Percentiles rank a stretch among this genome's conserved stretches.
Evolutionary conservation across 2,113 vertebrate genomes (phyloP).

Genomic region (Anhinga rufa): DNA sequence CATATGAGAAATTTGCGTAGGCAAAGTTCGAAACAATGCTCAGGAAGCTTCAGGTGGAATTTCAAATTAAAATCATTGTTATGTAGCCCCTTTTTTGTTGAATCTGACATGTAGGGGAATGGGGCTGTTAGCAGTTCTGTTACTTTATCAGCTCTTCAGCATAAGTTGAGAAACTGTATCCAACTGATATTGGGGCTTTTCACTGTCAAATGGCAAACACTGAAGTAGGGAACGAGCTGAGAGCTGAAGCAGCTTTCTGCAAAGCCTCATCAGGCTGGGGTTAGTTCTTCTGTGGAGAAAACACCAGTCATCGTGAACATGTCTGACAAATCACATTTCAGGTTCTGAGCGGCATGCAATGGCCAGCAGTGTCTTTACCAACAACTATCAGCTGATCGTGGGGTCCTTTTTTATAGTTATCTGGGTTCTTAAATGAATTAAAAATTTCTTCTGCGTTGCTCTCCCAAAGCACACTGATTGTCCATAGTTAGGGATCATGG

Average conservation of each 20-base stretch:
- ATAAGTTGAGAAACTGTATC: not conserved
- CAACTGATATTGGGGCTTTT: not conserved
- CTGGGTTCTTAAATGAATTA: not conserved
- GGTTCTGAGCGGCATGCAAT: accelerated
- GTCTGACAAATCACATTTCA: not conserved
- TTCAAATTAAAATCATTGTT: not conserved
- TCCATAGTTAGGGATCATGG: no score
- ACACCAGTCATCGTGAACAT: accelerated
- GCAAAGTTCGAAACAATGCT: not conserved
- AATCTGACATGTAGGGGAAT: not conserved
- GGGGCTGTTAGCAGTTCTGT: not conserved
- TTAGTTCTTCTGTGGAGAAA: not conserved
- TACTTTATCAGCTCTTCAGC: not conserved
- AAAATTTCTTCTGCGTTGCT: not conserved
- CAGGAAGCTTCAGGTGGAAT: not conserved
- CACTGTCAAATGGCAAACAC: not conserved
- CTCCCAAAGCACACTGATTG: not conserved
- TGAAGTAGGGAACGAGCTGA: not conserved
- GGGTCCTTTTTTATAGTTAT: not conserved
- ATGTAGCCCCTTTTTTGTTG: not conserved
- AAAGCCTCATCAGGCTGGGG: not conserved
- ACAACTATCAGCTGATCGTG: accelerated
- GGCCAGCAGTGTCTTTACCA: not conserved
- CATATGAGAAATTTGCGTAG: not conserved
- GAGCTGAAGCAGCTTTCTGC: not conserved